phyloP scores from a whole-genome alignment of 2,797 vertebrate genomes.

The Sebastes elongatus region DNA sequence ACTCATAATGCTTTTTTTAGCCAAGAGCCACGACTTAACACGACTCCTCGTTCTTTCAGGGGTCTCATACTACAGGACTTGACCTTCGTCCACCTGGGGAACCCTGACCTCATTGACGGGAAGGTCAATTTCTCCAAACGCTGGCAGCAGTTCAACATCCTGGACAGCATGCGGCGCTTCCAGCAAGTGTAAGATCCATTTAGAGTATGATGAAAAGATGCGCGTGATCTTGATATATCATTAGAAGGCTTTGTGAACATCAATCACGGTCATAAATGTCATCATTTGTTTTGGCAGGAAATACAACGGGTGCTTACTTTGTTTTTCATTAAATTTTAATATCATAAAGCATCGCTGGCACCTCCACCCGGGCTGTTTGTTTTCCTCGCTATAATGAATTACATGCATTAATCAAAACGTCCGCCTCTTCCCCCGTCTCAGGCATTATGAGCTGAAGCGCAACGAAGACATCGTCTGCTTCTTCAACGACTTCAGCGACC shows the following conservation, averaged over 20 bases:
- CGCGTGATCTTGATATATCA: background rate
- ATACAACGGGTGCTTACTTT: background rate
- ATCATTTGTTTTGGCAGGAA: slow-evolving; percentile 20
- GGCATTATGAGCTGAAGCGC: slow-evolving; percentile 95
- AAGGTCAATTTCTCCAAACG: slow-evolving; percentile 99
- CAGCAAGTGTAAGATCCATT: slow-evolving; percentile 92
- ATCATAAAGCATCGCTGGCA: slow-evolving; percentile 1
- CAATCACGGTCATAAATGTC: slow-evolving; percentile 18
- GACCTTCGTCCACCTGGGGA: slow-evolving; percentile 98
- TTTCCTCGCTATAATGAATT: background rate
- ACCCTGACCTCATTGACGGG: slow-evolving; percentile 94
- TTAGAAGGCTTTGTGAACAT: slow-evolving; percentile 14
- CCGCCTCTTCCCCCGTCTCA: slow-evolving; percentile 57
- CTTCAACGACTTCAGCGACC: slow-evolving; percentile 99
- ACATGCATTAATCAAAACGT: background rate
- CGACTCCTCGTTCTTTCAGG: slow-evolving; percentile 70
- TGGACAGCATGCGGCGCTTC: slow-evolving; percentile 99
- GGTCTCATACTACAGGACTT: slow-evolving; percentile 97
- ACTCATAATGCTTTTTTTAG: background rate
- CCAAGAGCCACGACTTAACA: background rate
- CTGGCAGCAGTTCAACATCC: slow-evolving; percentile 99
- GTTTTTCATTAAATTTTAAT: slow-evolving; percentile 23
- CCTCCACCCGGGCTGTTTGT: background rate
- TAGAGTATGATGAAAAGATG: background rate
- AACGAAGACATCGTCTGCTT: slow-evolving; percentile 97